Evolutionary conservation across 2,113 vertebrate species (phyloP), one percentile per base, ranked within the genome.

Genomic region (Orientallactaga bullata): DNA sequence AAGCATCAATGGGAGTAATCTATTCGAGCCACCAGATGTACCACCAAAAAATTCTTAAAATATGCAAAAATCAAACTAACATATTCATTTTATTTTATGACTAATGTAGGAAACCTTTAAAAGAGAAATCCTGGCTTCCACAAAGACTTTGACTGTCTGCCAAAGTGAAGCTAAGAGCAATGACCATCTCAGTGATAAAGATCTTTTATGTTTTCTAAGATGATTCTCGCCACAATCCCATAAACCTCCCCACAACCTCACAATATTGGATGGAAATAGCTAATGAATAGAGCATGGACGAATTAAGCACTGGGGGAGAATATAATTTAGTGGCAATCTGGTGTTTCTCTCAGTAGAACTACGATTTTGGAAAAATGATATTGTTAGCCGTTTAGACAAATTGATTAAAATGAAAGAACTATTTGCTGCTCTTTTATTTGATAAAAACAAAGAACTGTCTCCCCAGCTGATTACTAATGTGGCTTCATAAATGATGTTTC

Each of bases 241-340:
- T 8, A 42, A 39, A 47, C 88, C 21, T 5, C 69, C 89, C 72
- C 89, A 51, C 35, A 73, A 72, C 30, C 24, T 89, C 68, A 77
- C 65, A 95, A 61, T 71, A 85, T 88, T 69, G 2, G 23, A 80
- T 80, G 17, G 89, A 88, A 95, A 87, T 18, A 35, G 21, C 93
- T 96, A 94, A 78, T 58, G 2, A 97, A 65, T 91, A 72, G 60
- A 80, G 30, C 61, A 8, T 17, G 79, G 79, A 72, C 47, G 94
- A 95, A 88, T 83, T 89, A 88, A 80, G 39, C 87, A 68, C 5
- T 73, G 32, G 73, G 15, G 73, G 16, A 91, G 13, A 60, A 91
- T 78, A 11, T 83, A 83, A 94, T 94, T 95, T 94, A 66, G 71
- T 47, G 10, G 2, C 88, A 96, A 95, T 96, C 87, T 96, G 88